Evolutionary conservation across 23 tunicate genomes (phyloP).

Genomic region (Halocynthia aurantium): DNA sequence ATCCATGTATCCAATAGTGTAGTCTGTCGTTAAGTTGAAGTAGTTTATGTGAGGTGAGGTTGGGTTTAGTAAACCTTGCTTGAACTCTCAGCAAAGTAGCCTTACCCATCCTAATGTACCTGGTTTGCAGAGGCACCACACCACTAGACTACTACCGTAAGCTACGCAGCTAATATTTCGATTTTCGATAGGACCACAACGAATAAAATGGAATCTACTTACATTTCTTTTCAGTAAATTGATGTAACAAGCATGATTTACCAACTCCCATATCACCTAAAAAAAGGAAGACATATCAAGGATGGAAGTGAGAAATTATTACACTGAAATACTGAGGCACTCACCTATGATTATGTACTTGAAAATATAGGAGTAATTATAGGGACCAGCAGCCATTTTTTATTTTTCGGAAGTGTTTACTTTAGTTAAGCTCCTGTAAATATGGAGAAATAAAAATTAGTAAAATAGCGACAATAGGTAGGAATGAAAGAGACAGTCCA

Average conservation of each 20-base stretch:
- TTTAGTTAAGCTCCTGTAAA: no score
- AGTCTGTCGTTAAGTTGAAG: no score
- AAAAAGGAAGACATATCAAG: neutral
- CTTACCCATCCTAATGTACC: no score
- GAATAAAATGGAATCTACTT: conserved; percentile 16
- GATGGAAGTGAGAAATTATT: neutral
- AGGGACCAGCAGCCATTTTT: conserved; percentile 95
- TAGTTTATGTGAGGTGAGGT: no score
- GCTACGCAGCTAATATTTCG: neutral
- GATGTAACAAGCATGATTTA: conserved; percentile 93
- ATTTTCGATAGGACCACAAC: neutral
- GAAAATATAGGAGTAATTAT: conserved; percentile 95
- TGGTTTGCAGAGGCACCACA: no score
- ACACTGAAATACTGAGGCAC: neutral
- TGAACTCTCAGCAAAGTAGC: no score
- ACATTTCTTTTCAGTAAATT: conserved; percentile 98
- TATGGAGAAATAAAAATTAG: no score
- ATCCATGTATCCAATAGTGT: no score
- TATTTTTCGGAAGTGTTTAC: neutral
- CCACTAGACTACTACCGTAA: neutral
- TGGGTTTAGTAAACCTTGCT: no score
- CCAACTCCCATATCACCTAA: conserved; percentile 99
- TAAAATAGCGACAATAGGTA: no score
- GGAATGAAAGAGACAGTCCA: no score
- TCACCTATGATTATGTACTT: conserved; percentile 97